Conservation (phyloP, 2,797 vertebrate species). For the Sebastolobus altivelis region DNA sequence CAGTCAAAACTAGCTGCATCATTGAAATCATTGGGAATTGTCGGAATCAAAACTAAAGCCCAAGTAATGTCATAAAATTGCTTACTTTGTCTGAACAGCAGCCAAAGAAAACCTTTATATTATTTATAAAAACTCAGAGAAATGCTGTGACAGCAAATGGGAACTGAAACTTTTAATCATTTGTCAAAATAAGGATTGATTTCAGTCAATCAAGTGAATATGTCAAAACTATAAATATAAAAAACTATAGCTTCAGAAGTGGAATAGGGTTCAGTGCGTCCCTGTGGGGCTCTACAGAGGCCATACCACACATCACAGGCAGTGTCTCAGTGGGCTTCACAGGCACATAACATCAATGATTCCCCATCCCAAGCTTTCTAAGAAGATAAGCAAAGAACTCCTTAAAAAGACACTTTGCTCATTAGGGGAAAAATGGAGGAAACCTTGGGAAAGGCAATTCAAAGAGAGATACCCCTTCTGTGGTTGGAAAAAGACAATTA, state of each 20-base stretch:
- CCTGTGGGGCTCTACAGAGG: neutral
- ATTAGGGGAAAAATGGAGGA: neutral
- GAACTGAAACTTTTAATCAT: neutral
- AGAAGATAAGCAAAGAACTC: slow-evolving; percentile 10
- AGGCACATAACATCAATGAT: neutral
- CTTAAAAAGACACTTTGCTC: slow-evolving; percentile 26
- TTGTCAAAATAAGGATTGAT: slow-evolving; percentile 5
- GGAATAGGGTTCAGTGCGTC: neutral
- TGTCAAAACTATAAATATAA: neutral
- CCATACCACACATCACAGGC: neutral
- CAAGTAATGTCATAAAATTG: neutral
- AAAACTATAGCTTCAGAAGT: neutral
- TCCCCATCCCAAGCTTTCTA: neutral
- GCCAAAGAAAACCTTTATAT: neutral
- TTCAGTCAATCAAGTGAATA: neutral
- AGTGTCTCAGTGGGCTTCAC: neutral
- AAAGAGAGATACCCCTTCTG: slow-evolving; percentile 17
- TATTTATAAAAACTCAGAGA: neutral
- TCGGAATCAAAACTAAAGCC: neutral
- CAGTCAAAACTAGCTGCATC: neutral
- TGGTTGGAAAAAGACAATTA: slow-evolving; percentile 16
- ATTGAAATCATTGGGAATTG: neutral
- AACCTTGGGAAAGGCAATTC: slow-evolving; percentile 23
- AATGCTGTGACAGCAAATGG: slow-evolving; percentile 10
- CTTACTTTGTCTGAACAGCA: neutral